phyloP scores from a whole-genome alignment of 2,888 invertebrate species.

The Digitonthophagus gazella region DNA sequence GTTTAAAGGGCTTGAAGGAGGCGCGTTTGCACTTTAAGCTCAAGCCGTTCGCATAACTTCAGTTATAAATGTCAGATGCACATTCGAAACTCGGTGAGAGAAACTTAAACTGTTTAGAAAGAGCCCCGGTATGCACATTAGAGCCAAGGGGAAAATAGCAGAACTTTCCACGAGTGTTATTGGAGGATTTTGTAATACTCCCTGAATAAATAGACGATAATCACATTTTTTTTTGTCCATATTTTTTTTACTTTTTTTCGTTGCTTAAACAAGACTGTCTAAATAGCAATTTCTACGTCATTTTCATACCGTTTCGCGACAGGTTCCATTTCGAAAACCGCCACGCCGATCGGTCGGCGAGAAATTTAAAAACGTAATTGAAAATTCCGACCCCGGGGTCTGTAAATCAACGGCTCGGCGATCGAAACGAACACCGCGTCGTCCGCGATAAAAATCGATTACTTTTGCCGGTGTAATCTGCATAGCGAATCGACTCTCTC shows the following conservation, averaged over 20 bases:
- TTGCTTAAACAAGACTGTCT: neutral
- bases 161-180: neutral
- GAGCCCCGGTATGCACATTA: neutral
- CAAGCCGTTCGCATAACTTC: neutral
- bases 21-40: neutral
- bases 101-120: constrained; percentile 12
- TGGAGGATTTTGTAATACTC: neutral
- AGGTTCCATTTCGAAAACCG: neutral
- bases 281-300: no score
- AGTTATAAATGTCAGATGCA: constrained; percentile 11
- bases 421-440: neutral
- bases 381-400: neutral
- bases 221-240: neutral
- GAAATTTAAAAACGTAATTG: neutral
- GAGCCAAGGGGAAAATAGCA: neutral
- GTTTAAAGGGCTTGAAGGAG: neutral
- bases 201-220: neutral
- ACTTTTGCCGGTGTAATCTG: neutral
- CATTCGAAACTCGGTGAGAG: constrained; percentile 9
- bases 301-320: neutral
- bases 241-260: no score
- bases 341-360: neutral
- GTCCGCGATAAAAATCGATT: neutral
- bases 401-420: neutral
- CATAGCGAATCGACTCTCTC: neutral